Evolutionary conservation across 2,888 invertebrate species (phyloP).

Genomic region (Lochmaea capreae): DNA sequence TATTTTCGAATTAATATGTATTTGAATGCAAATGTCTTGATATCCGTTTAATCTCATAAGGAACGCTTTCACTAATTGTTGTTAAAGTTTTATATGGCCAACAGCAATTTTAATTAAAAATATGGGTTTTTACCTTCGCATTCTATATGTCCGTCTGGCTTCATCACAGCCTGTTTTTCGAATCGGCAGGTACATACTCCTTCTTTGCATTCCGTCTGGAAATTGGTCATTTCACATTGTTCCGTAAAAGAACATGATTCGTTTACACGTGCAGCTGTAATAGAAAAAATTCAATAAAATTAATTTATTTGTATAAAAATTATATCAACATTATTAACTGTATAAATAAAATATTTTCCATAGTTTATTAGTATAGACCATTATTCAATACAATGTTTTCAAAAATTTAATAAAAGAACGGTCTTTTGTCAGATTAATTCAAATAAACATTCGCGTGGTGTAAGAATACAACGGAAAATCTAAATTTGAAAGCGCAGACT

Average conservation of each 20-base stretch:
- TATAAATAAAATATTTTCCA: not conserved
- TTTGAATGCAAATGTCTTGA: no score
- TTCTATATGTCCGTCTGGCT: constrained; percentile 77
- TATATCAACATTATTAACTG: not conserved
- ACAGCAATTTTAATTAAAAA: not conserved
- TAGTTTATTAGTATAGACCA: not conserved
- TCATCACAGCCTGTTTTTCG: constrained; percentile 79
- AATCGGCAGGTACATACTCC: constrained; percentile 82
- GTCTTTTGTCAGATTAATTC: not conserved
- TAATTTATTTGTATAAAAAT: not conserved
- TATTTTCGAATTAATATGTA: no score
- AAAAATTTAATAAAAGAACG: not conserved
- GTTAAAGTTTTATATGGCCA: not conserved
- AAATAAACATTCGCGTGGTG: constrained; percentile 2
- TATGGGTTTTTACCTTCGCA: constrained; percentile 75
- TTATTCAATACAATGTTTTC: not conserved
- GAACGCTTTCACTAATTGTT: not conserved
- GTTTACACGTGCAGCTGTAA: constrained; percentile 82
- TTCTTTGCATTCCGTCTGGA: constrained; percentile 84
- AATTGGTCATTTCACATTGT: constrained; percentile 81
- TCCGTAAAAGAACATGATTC: constrained; percentile 86
- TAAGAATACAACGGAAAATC: not conserved
- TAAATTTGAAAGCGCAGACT: constrained; percentile 12
- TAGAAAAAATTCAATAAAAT: constrained; percentile 28
- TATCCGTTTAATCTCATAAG: no score